Base-by-base conservation (phyloP, 2,113 vertebrate species). In the Mus pahari region DNA sequence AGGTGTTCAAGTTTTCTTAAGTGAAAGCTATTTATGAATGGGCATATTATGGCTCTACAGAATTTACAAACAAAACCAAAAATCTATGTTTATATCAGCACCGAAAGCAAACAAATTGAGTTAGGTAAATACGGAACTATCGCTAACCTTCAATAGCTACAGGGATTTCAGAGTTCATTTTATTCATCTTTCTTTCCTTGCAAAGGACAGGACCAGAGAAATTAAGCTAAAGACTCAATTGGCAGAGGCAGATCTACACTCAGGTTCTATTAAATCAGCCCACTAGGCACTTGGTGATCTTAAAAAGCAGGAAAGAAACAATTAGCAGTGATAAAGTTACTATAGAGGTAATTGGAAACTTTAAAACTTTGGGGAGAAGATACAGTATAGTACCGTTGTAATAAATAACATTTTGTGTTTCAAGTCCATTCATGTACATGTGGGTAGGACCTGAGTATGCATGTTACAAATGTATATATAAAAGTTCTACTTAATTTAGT, bases 301-400 rank as follows among this genome's bases (percentile, higher is more conserved):
- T 79, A 88, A 91, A 62, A 19, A 79, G 31, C 14, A 94, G 86
- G 10, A 70, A 81, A 84, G 11, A 84, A 90, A 33, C 60, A 66
- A 73, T 73, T 60, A 87, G 24, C 48, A 5, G n/a, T 62, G n/a
- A 73, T 33, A 88, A 89, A 91, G 91, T 39, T 86, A 89, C 94
- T n/a, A 66, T 20, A 93, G 79, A 94, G 94, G 33, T 84, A 93
- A 96, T 24, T 7, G 74, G 3, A 84, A 81, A 20, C 50, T 74
- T 50, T 87, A n/a, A 70, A 39, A 94, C n/a, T 89, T 55, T 74
- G 88, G 2, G 12, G 42, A 45, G 42, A 28, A 1, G 26, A 42
- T 28, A 77, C 12, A 48, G 26, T 77, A 77, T 48, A 48, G 42
- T 77, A 14, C 22, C 55, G 39, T 58, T 82, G 58, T 60, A 7